Percentiles rank a stretch among this genome's conserved stretches.
These are phyloP conservation scores for Kryptopterus vitreolus DNA, from an alignment of 2,797 vertebrate species.

Conservation along the genomic window DNA sequence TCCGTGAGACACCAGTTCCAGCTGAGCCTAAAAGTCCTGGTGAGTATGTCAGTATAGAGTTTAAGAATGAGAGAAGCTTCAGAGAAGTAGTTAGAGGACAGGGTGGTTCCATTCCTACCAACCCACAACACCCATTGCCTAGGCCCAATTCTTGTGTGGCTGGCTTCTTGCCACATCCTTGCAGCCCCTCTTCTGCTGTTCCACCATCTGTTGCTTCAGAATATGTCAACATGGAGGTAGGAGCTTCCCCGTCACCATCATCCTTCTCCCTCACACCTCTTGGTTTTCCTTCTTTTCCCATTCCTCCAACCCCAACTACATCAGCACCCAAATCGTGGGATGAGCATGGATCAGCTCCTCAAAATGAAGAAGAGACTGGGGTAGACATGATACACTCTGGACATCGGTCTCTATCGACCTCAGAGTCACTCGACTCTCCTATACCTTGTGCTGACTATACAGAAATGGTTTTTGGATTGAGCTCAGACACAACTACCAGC, in stretches of 20 bases:
- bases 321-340: conserved; percentile 62
- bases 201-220: conserved; percentile 65
- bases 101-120: conserved; percentile 63
- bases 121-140: conserved; percentile 58
- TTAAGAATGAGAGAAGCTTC: conserved; percentile 63
- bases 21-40: conserved; percentile 78
- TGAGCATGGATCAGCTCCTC: conserved; percentile 47
- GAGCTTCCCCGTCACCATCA: conserved; percentile 72
- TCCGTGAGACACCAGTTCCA: conserved; percentile 73
- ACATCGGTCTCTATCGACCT: conserved; percentile 50
- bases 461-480: conserved; percentile 74
- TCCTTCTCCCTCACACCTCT: conserved; percentile 68
- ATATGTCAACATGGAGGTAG: conserved; percentile 73
- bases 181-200: conserved; percentile 65
- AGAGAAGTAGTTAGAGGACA: conserved; percentile 59
- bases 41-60: conserved; percentile 80
- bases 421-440: conserved; percentile 62
- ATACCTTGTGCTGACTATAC: conserved; percentile 71
- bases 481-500: conserved; percentile 55
- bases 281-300: conserved; percentile 72
- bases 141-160: conserved; percentile 70
- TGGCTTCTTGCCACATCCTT: conserved; percentile 67
- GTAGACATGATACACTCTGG: conserved; percentile 52
- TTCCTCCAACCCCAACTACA: conserved; percentile 68
- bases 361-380: conserved; percentile 56